These are phyloP conservation scores for Myodes glareolus DNA, from an alignment of 2,113 vertebrate species.

Conservation along the genomic window DNA sequence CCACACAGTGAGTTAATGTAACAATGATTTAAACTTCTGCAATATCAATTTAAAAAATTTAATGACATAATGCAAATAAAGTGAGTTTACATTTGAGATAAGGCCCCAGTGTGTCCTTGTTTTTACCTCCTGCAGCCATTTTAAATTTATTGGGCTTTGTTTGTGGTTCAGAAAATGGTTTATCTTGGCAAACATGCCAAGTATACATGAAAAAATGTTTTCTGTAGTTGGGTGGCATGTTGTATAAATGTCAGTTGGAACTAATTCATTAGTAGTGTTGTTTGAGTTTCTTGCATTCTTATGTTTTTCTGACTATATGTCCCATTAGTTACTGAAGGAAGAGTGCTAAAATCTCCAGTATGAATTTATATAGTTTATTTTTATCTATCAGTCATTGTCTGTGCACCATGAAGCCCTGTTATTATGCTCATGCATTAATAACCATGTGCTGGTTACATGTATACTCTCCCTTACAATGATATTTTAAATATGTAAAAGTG, in stretches of 20 bases:
- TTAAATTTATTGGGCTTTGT: neutral
- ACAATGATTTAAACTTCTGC: neutral
- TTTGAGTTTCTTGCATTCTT: constrained; percentile 16
- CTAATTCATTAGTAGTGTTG: neutral
- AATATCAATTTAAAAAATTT: constrained; percentile 1
- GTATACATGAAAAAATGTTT: neutral
- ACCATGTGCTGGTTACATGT: neutral
- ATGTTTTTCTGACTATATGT: neutral
- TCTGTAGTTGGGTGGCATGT: neutral
- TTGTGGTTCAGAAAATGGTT: neutral
- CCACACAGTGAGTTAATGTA: neutral
- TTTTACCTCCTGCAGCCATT: neutral
- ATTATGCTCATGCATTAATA: neutral
- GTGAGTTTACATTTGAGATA: constrained; percentile 8
- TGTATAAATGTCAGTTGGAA: constrained; percentile 37
- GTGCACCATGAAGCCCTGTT: neutral
- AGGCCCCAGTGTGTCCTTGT: neutral
- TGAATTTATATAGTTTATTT: neutral
- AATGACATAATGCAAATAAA: neutral
- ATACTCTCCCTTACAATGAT: too few relatives aligned
- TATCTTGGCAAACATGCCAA: neutral
- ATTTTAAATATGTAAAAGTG: neutral
- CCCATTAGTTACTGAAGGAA: neutral
- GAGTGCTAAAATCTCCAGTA: neutral
- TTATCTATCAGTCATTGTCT: neutral